Evolutionary conservation across 2,797 vertebrate genomes (phyloP).

Genomic region (Gila robusta): DNA sequence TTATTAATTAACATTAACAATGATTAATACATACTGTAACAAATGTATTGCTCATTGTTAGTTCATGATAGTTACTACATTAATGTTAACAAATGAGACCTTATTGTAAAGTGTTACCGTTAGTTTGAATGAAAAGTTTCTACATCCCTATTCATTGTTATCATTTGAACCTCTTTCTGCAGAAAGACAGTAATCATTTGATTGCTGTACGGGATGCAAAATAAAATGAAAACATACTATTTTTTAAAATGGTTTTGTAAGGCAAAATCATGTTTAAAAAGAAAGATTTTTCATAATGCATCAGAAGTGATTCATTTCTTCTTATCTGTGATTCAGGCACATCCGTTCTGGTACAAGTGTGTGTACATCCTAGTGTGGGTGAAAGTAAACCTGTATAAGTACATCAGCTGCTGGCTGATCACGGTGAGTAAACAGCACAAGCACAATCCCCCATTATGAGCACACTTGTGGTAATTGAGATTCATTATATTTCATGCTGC

Average conservation of each 20-base stretch:
- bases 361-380: conserved; percentile 93
- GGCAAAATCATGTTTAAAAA: not conserved
- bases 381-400: conserved; percentile 95
- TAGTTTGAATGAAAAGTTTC: not conserved
- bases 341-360: conserved; percentile 94
- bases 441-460: not conserved
- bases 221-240: not conserved
- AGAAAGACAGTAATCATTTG: not conserved
- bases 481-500: conserved; percentile 16
- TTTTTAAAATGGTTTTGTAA: not conserved
- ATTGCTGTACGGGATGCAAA: not conserved
- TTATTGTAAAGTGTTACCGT: too few relatives aligned
- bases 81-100: too few relatives aligned
- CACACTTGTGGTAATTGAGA: not conserved
- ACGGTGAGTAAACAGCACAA: conserved; percentile 83
- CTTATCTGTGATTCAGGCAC: conserved; percentile 75
- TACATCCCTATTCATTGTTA: not conserved
- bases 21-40: too few relatives aligned
- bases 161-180: not conserved
- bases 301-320: not conserved
- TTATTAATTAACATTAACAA: too few relatives aligned
- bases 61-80: too few relatives aligned
- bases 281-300: not conserved
- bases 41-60: too few relatives aligned
- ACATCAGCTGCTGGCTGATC: conserved; percentile 97